A percentile compares a stretch with the other conserved stretches of the same genome.
These are phyloP conservation scores for Drosophila pseudotalamancana DNA, from an alignment of 2,888 invertebrate genomes.

Conservation along the genomic window DNA sequence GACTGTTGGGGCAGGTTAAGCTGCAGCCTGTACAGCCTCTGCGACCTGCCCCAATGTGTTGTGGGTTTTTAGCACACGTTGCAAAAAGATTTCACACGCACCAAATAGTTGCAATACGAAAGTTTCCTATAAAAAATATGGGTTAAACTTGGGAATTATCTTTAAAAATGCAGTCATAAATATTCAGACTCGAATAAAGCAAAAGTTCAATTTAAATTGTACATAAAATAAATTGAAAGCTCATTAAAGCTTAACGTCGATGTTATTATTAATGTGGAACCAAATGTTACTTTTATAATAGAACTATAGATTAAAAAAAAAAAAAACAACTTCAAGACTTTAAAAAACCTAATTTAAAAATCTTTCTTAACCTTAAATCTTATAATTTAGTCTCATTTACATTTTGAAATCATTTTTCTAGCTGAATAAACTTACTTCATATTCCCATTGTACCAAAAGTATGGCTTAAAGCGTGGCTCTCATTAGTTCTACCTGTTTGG, in stretches of 20 bases:
- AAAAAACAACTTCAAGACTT: no score
- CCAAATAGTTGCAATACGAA: constrained; percentile 17
- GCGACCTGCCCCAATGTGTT: constrained; percentile 18
- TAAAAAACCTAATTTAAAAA: no score
- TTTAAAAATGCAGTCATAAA: neutral
- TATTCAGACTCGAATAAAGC: no score
- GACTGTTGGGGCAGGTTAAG: constrained; percentile 43
- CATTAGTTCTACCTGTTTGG: constrained; percentile 8
- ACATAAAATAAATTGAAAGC: no score
- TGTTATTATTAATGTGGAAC: no score
- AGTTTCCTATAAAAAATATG: neutral
- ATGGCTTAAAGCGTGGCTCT: constrained; percentile 1
- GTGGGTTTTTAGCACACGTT: constrained; percentile 27
- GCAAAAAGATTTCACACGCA: constrained; percentile 21
- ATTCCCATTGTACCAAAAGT: neutral
- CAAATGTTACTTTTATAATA: no score
- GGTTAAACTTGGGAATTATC: neutral
- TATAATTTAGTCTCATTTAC: no score
- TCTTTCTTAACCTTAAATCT: no score
- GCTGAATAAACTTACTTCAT: no score
- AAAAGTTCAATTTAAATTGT: neutral
- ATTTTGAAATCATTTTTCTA: no score
- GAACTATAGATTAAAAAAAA: no score
- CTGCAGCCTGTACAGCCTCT: constrained; percentile 17
- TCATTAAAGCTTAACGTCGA: no score